A percentile compares a stretch with the other conserved stretches of the same genome.
Evolutionary conservation across 2,888 invertebrate species (phyloP).

Genomic region (Drosophila helvetica): DNA sequence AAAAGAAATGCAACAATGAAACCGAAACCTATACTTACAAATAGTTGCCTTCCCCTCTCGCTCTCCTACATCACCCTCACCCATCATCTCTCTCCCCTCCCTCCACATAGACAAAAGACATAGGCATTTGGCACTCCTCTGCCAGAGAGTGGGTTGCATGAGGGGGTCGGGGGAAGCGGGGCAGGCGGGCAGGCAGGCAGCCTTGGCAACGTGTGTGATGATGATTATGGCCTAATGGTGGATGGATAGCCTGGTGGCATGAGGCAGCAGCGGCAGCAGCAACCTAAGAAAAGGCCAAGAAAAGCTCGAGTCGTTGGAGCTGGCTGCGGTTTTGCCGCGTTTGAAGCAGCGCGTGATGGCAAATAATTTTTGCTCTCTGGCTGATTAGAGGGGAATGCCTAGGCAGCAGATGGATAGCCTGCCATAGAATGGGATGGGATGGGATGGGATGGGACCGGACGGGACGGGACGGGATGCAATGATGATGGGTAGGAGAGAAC

Average conservation of each 20-base stretch:
- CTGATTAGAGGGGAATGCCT: slow-evolving; percentile 77
- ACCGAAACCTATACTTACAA: slow-evolving; percentile 79
- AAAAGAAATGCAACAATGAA: slow-evolving; percentile 79
- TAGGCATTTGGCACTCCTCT: slow-evolving; percentile 49
- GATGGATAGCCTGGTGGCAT: slow-evolving; percentile 73
- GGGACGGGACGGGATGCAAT: neutral
- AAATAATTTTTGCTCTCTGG: slow-evolving; percentile 77
- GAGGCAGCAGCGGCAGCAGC: slow-evolving; percentile 45
- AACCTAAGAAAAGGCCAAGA: slow-evolving; percentile 24
- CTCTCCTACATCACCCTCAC: slow-evolving; percentile 19
- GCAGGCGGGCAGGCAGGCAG: slow-evolving; percentile 41
- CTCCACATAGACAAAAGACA: slow-evolving; percentile 42
- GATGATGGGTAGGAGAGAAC: slow-evolving; percentile 20
- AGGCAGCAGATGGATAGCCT: slow-evolving; percentile 22
- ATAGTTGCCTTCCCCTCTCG: slow-evolving; percentile 58
- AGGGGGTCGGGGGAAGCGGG: neutral
- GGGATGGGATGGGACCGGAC: neutral
- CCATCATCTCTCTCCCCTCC: neutral
- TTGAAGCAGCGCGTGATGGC: slow-evolving; percentile 78
- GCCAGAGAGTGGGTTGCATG: slow-evolving; percentile 29
- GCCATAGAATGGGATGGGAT: neutral
- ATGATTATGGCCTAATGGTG: slow-evolving; percentile 78
- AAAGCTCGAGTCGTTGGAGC: slow-evolving; percentile 44
- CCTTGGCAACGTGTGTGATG: slow-evolving; percentile 77
- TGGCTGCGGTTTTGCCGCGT: slow-evolving; percentile 63